phyloP scores from a whole-genome alignment of 2,113 vertebrate species.

The Laticauda colubrina region DNA sequence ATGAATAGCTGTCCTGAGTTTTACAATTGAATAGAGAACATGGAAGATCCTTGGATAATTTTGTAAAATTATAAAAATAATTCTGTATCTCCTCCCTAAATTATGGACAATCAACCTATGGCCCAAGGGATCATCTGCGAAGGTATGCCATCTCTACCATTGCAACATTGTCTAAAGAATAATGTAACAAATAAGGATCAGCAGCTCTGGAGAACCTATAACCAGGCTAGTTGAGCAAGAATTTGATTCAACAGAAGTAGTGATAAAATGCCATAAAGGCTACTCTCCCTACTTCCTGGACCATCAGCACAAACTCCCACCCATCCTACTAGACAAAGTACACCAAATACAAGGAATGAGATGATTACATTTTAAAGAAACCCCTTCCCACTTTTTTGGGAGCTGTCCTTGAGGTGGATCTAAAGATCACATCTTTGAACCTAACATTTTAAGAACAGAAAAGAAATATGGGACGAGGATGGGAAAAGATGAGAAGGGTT shows the following conservation, averaged over 20 bases:
- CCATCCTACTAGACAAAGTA: neutral
- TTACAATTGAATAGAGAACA: neutral
- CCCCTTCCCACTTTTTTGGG: neutral
- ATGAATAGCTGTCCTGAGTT: neutral
- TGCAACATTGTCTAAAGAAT: neutral
- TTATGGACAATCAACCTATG: neutral
- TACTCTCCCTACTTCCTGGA: neutral
- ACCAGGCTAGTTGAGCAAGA: neutral
- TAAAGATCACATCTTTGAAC: neutral
- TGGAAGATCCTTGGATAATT: neutral
- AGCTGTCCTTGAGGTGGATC: neutral
- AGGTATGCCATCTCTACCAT: neutral
- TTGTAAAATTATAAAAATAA: neutral
- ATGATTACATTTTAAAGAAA: neutral
- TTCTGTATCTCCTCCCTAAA: neutral
- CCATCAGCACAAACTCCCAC: neutral
- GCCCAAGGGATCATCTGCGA: neutral
- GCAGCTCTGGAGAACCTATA: neutral
- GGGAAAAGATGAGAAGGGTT: conserved; percentile 52
- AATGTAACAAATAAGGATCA: neutral
- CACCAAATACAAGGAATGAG: neutral
- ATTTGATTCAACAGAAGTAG: neutral
- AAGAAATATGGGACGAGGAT: neutral
- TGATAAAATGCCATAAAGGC: neutral
- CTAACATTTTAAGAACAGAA: neutral